Evolutionary conservation across 2,113 vertebrate genomes (phyloP).

Genomic region (Pachyramphus minor): DNA sequence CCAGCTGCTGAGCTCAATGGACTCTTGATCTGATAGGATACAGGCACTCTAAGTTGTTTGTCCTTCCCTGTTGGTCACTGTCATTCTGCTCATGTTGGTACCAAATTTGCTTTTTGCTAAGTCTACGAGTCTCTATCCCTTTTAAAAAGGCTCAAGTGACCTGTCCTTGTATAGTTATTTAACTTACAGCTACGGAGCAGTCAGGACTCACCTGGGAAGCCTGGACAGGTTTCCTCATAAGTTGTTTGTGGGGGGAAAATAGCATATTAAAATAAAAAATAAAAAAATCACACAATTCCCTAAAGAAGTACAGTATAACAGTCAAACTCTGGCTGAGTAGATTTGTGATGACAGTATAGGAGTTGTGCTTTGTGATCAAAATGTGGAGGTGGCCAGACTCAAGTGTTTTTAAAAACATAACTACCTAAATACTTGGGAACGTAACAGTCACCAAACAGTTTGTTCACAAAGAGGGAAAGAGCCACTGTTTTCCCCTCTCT

Average conservation of each 20-base stretch:
- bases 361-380: background rate
- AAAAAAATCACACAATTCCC: background rate
- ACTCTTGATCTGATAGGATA: background rate
- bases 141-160: background rate
- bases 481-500: background rate
- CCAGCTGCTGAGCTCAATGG: background rate
- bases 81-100: background rate
- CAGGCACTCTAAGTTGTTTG: background rate
- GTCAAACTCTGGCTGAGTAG: background rate
- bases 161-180: background rate
- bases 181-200: background rate
- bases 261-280: background rate
- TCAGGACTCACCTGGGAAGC: background rate
- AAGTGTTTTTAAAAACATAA: background rate
- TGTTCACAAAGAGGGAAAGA: background rate
- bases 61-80: background rate
- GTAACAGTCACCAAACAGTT: background rate
- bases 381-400: background rate
- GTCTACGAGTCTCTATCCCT: background rate
- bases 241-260: background rate
- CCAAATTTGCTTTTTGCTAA: background rate
- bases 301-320: background rate
- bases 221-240: background rate
- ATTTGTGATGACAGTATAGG: background rate
- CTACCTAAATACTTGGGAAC: background rate